Percentiles rank a stretch among this genome's conserved stretches.
These are phyloP conservation scores for Eilema caniola DNA, from an alignment of 2,888 invertebrate species.

Conservation along the genomic window DNA sequence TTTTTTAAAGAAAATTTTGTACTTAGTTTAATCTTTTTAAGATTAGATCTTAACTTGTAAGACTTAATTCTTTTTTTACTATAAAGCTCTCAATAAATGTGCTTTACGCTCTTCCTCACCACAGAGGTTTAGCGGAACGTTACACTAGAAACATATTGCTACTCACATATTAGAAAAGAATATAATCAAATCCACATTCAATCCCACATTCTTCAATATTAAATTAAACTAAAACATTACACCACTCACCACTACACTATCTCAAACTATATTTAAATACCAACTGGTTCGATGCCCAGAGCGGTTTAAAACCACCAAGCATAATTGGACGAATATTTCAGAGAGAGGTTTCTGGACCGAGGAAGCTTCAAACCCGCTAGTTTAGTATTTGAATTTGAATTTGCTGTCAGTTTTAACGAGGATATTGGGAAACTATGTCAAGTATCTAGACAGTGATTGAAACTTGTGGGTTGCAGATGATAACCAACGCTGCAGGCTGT, in stretches of 20 bases:
- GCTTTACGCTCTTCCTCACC: too few relatives aligned
- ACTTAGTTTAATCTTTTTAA: too few relatives aligned
- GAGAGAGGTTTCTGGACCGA: background rate
- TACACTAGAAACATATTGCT: too few relatives aligned
- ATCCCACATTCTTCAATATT: too few relatives aligned
- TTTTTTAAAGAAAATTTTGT: too few relatives aligned
- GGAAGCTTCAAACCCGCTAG: background rate
- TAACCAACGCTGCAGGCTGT: background rate
- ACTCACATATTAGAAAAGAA: too few relatives aligned
- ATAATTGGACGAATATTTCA: slow-evolving; percentile 12
- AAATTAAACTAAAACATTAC: background rate
- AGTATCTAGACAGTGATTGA: background rate
- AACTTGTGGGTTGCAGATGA: background rate
- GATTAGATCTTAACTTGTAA: too few relatives aligned
- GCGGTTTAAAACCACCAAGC: background rate
- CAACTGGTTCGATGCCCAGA: background rate
- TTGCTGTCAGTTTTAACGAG: slow-evolving; percentile 5
- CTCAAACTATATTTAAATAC: background rate
- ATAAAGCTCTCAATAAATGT: too few relatives aligned
- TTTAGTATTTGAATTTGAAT: background rate
- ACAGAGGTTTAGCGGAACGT: too few relatives aligned
- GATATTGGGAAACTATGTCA: background rate
- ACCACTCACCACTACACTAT: background rate
- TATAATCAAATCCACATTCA: too few relatives aligned
- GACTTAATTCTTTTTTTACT: too few relatives aligned